Percentiles rank a stretch among this genome's conserved stretches.
Conservation (phyloP, 2,797 vertebrate genomes). For the Spondyliosoma cantharus region DNA sequence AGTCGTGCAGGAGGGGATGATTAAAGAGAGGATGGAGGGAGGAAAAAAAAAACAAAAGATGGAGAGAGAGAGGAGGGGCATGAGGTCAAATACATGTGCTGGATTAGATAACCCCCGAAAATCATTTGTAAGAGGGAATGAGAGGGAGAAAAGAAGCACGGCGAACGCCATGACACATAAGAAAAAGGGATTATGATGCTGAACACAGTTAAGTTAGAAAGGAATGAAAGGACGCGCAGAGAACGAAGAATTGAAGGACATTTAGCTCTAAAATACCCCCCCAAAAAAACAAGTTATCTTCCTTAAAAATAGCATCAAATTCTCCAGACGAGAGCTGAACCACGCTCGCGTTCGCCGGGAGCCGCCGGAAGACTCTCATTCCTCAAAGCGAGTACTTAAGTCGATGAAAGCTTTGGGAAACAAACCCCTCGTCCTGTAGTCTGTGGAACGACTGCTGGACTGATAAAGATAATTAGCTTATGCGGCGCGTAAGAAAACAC, state of each 20-base stretch:
- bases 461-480: slow-evolving; percentile 71
- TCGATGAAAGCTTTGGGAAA: slow-evolving; percentile 58
- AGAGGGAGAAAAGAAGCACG: background rate
- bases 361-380: slow-evolving; percentile 36
- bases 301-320: slow-evolving; percentile 13
- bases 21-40: background rate
- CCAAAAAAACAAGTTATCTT: slow-evolving; percentile 13
- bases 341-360: background rate
- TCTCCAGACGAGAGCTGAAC: slow-evolving; percentile 20
- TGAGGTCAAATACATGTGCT: background rate
- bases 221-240: rapidly evolving
- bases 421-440: slow-evolving; percentile 43
- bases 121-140: background rate
- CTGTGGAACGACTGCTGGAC: slow-evolving; percentile 36
- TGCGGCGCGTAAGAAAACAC: slow-evolving; percentile 26
- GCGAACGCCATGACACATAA: background rate
- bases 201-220: background rate
- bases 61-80: background rate
- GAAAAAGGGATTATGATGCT: slow-evolving; percentile 6
- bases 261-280: background rate
- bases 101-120: slow-evolving; percentile 12
- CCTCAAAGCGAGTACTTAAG: slow-evolving; percentile 49
- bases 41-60: background rate
- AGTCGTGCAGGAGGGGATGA: background rate
- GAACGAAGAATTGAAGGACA: background rate